Percentiles rank a stretch among this genome's conserved stretches.
Evolutionary conservation across 2,888 invertebrate species (phyloP).

Genomic region (Patella depressa): DNA sequence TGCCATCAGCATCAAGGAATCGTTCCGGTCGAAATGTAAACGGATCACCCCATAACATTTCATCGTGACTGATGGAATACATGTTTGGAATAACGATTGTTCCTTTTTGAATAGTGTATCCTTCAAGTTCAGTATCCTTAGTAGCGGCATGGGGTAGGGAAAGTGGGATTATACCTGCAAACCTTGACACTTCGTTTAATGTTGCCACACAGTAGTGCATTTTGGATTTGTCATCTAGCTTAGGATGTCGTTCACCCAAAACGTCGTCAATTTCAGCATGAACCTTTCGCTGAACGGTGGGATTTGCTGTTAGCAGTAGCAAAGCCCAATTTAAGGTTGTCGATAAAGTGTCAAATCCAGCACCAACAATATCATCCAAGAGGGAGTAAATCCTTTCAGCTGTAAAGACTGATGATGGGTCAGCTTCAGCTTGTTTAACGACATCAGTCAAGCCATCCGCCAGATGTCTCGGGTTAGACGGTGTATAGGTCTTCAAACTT

Average conservation of each 20-base stretch:
- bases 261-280: conserved; percentile 48
- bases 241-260: conserved; percentile 37
- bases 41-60: conserved; percentile 34
- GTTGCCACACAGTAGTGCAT: conserved; percentile 46
- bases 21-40: conserved; percentile 34
- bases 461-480: conserved; percentile 40
- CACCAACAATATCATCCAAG: conserved; percentile 44
- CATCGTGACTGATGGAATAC: conserved; percentile 27
- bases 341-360: conserved; percentile 50
- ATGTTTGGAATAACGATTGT: conserved; percentile 36
- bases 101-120: conserved; percentile 33
- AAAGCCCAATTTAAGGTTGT: conserved; percentile 42
- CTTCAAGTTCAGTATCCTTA: conserved; percentile 28
- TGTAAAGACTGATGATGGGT: conserved; percentile 22
- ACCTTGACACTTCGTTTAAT: conserved; percentile 44
- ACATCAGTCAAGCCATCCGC: conserved; percentile 47
- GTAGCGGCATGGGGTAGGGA: conserved; percentile 48
- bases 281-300: conserved; percentile 40
- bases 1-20: conserved; percentile 23
- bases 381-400: conserved; percentile 32
- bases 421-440: conserved; percentile 6
- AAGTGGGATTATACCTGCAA: conserved; percentile 39
- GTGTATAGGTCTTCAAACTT: conserved; percentile 36
- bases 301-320: conserved; percentile 41
- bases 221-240: conserved; percentile 28